Base-by-base conservation (phyloP, 2,797 vertebrate genomes). In the Diplodus puntazzo region DNA sequence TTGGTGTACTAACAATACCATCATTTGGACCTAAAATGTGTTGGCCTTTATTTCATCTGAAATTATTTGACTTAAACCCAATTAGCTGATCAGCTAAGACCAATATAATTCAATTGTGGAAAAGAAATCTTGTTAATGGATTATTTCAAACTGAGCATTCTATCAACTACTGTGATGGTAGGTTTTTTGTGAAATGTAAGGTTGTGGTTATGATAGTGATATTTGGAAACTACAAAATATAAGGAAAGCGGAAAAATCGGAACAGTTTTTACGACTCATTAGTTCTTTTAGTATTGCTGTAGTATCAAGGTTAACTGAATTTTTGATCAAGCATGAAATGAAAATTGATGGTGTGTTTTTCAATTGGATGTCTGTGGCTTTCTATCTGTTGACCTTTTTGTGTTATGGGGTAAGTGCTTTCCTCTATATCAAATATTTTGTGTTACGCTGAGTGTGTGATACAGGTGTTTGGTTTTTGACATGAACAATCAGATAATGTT, bases 391-490 rank as follows among this genome's bases (percentile, higher is more conserved):
- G 10, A 11, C 0, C 10, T n/a, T n/a, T 50, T 39, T 39, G 34
- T 39, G 48, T 62, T 17, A 23, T 50, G 27, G 20, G 25, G 13
- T 42, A 25, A 17, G n/a, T 62, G 14, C 16, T 57, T n/a, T 59
- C 6, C n/a, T 57, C 18, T 60, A 0, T 69, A 61, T 65, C 23
- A 49, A 45, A 43, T 49, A 18, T 67, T 52, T 12, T 69, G 11
- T 43, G 34, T 55, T 57, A 18, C 14, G n/a, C 21, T 73, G 39
- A 21, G 18, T 45, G 12, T 58, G 45, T 84, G 78, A 68, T 70
- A 68, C 71, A 69, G 75, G 75, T 72, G 18, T 72, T 81, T n/a
- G 46, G 71, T 48, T 78, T 48, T 78, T 84, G 67, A 70, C 62
- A 59, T 48, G 8, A 25, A 5, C 45, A 21, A 43, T 55, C 52